Percentiles rank a stretch among this genome's conserved stretches.
These are phyloP conservation scores for Tetrapedia diversipes DNA, from an alignment of 2,888 invertebrate species.

Conservation along the genomic window DNA sequence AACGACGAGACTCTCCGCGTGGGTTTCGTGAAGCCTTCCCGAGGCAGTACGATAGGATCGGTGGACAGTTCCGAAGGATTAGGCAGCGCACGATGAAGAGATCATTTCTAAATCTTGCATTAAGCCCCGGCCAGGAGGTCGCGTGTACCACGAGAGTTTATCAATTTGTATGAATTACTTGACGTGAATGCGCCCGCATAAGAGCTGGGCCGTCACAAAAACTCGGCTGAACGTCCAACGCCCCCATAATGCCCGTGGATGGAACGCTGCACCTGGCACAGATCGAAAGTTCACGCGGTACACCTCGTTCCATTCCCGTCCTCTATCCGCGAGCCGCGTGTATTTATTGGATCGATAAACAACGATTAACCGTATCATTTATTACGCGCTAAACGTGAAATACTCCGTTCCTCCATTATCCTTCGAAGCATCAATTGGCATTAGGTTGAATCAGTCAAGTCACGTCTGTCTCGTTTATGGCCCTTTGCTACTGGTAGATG, in stretches of 20 bases:
- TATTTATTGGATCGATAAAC: constrained; percentile 52
- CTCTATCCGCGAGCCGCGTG: constrained; percentile 30
- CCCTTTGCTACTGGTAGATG: not conserved
- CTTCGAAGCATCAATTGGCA: not conserved
- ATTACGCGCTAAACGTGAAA: constrained; percentile 22
- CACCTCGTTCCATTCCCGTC: constrained; percentile 45
- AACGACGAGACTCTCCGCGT: not conserved
- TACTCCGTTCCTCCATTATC: not conserved
- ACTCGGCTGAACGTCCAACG: constrained; percentile 72
- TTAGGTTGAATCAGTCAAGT: not conserved
- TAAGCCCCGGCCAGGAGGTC: constrained; percentile 40
- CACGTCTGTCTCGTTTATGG: not conserved
- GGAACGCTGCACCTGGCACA: constrained; percentile 73
- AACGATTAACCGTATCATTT: constrained; percentile 36
- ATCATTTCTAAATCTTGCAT: constrained; percentile 55
- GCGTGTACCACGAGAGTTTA: constrained; percentile 54
- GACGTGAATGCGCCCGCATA: constrained; percentile 77
- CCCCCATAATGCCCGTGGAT: constrained; percentile 72
- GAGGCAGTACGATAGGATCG: constrained; percentile 15
- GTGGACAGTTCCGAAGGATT: constrained; percentile 31
- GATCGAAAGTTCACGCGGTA: constrained; percentile 61
- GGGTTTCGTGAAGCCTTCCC: not conserved
- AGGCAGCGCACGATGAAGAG: constrained; percentile 45
- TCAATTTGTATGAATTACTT: constrained; percentile 67
- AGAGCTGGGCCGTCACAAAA: constrained; percentile 70